Evolutionary conservation across 2,888 invertebrate genomes (phyloP).

Genomic region (Zygogramma bicolorata): DNA sequence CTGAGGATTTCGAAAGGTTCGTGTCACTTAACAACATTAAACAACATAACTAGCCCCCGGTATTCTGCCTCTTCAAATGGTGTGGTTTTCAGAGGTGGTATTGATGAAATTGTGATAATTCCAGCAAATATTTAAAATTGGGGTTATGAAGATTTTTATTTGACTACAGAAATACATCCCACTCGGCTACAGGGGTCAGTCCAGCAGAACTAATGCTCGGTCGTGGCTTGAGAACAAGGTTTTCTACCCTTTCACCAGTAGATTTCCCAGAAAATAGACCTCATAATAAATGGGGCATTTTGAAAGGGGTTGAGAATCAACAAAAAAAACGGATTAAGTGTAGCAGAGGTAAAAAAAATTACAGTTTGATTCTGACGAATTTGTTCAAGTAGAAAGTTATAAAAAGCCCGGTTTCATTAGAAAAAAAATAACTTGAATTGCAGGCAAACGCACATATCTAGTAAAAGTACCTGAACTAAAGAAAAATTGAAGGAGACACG

Average conservation of each 20-base stretch:
- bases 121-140: neutral
- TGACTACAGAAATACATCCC: too few relatives aligned
- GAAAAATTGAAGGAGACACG: neutral
- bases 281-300: too few relatives aligned
- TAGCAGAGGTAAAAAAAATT: neutral
- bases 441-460: neutral
- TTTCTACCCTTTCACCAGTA: too few relatives aligned
- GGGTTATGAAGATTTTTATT: neutral
- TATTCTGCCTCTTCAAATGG: neutral
- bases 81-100: neutral
- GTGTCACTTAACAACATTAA: neutral
- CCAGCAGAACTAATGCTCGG: too few relatives aligned
- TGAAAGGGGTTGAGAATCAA: too few relatives aligned
- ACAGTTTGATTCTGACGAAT: neutral
- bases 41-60: neutral
- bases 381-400: neutral
- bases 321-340: neutral
- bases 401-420: neutral
- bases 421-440: neutral
- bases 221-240: too few relatives aligned
- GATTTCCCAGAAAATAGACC: too few relatives aligned
- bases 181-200: too few relatives aligned
- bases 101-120: neutral
- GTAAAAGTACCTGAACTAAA: neutral
- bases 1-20: too few relatives aligned